A percentile compares a stretch with the other conserved stretches of the same genome.
Evolutionary conservation across 2,113 vertebrate genomes (phyloP).

Genomic region (Edolisoma coerulescens): DNA sequence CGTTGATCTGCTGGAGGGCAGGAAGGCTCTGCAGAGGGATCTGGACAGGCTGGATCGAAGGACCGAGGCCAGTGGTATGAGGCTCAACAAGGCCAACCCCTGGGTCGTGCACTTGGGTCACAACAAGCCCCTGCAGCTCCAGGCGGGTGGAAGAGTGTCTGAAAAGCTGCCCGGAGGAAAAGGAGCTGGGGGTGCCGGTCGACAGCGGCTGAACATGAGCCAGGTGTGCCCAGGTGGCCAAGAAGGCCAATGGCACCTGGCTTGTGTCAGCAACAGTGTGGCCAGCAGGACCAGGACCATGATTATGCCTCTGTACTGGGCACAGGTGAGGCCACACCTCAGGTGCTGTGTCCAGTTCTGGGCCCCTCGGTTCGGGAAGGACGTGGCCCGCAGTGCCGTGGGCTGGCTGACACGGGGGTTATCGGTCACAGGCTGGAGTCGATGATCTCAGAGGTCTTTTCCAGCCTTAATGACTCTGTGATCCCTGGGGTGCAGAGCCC

Average conservation of each 20-base stretch:
- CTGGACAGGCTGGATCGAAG: background rate
- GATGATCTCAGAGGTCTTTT: background rate
- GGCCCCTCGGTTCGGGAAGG: too few relatives aligned
- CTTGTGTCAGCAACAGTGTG: background rate
- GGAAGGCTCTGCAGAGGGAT: background rate
- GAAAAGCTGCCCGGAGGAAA: background rate
- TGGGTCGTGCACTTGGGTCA: background rate
- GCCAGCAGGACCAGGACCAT: background rate
- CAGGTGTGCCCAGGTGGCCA: background rate
- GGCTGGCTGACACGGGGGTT: fast-evolving
- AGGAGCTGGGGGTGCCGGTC: background rate
- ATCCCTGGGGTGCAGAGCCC: background rate
- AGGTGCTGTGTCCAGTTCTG: background rate
- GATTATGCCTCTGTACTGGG: background rate
- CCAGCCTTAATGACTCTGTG: background rate
- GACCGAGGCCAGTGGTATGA: background rate
- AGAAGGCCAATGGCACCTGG: background rate
- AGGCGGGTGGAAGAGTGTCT: background rate
- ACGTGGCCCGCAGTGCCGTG: background rate
- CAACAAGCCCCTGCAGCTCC: background rate
- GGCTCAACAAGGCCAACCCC: background rate
- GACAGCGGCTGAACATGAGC: background rate
- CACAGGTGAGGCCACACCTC: background rate
- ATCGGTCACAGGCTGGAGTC: fast-evolving
- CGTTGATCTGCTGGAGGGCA: background rate